Evolutionary conservation across 2,888 invertebrate genomes (phyloP), one percentile per base, ranked within the genome.

Genomic region (Athetis lepigone): DNA sequence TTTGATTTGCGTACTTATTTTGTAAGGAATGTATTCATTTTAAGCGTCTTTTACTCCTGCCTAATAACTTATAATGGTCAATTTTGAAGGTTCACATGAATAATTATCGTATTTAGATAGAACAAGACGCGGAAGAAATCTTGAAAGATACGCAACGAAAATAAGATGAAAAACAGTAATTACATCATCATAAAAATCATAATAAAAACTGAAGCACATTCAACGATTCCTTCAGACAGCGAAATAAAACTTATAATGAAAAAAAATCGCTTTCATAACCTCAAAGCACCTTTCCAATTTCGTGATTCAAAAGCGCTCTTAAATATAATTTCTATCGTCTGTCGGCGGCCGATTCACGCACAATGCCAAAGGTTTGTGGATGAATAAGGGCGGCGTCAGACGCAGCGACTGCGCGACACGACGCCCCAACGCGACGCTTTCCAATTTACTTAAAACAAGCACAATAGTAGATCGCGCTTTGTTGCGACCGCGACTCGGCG

Each of bases 371-470:
- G 82, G 51, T 67, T 67, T 71, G 39, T 27, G 43, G 18, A 39
- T 60, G 59, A 71, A 69, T 61, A 52, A 79, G 82, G 88, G 85
- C 81, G 80, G 79, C 85, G 81, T 79, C 87, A 84, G 78, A 81
- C 77, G 66, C 85, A 83, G 64, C 57, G 63, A 25, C 46, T 29
- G 19, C 5, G 52, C 47, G 57, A 18, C 46, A 40, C 47, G 52
- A 52, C 52, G 29, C 71, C 63, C 61, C 58, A 19, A 57, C 33
- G 63, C 60, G 59, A 69, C 42, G 76, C 66, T 73, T 87, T 89
- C 89, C 93, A 93, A 93, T 93, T 92, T 93, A 84, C 90, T 89
- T 90, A 92, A 92, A 93, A 93, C 92, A 90, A 88, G 88, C 71
- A 83, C 82, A 78, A 81, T 77, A 57, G 75, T 56, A 59, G 73